Evolutionary conservation across 2,797 vertebrate species (phyloP), one percentile per base, ranked within the genome.

Genomic region (Neosalanx taihuensis): DNA sequence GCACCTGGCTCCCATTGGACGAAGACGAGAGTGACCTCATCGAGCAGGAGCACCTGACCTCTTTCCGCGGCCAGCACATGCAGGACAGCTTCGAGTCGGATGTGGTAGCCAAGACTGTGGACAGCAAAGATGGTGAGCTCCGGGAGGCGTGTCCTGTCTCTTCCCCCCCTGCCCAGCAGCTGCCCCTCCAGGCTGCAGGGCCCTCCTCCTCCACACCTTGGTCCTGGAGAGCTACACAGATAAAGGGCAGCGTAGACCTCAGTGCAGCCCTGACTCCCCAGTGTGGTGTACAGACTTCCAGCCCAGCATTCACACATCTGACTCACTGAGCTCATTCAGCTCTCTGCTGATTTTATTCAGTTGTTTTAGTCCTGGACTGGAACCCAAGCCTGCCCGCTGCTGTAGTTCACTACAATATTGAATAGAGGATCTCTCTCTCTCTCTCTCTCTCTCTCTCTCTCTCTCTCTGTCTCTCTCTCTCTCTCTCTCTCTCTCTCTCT

Each of bases 21-120:
- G 96, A 98, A 80, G 96, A 99, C 12, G 97, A 99, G 86, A 96
- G 97, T 56, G 95, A 99, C 84, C 91, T 97, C 51, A 97, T 99
- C 61, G 98, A 99, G 72, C 89, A 92, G 75, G 95, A 98, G 84
- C 97, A 99, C 83, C 93, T 99, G 76, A 90, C 69, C 58, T 89
- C 94, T 84, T 99, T 99, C 88, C 94, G 89, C 26, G 97, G 97
- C 53, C 95, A 98, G 33, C 95, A 95, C 73, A 90, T 95, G 87
- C 94, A 97, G 75, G 96, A 99, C 85, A 94, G 86, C 74, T 96
- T 98, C 77, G 96, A 98, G 79, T 92, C 93, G 35, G 96, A 98
- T 78, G 74, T 95, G 58, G 86, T 97, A 68, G 92, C 94, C 56
- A 95, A 92, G 90, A 93, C 97, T 3, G 87, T 97, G 71, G 97